Evolutionary conservation across 2,888 invertebrate genomes (phyloP).

Genomic region (Noctuana brunneofusca): DNA sequence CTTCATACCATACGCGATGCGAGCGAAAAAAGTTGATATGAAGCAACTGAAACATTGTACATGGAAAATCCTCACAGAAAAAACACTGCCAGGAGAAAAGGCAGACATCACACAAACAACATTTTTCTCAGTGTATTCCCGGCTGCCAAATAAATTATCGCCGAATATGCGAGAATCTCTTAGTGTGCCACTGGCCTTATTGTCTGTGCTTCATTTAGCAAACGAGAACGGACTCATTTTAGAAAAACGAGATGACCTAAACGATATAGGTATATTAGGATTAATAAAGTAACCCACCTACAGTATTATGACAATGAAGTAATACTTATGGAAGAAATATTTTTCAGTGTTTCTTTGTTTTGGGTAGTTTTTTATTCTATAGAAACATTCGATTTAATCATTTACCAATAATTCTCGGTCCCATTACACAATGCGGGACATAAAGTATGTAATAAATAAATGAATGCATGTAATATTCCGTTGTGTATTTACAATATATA

Average conservation of each 20-base stretch:
- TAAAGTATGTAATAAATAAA: slow-evolving; percentile 15
- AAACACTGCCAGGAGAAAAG: slow-evolving; percentile 55
- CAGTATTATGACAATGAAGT: neutral
- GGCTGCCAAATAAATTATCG: slow-evolving; percentile 82
- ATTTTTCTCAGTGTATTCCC: slow-evolving; percentile 82
- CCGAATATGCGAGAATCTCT: slow-evolving; percentile 87
- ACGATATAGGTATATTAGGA: slow-evolving; percentile 79
- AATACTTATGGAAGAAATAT: slow-evolving; percentile 9
- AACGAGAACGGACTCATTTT: slow-evolving; percentile 89
- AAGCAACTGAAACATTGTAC: slow-evolving; percentile 90
- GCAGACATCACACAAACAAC: slow-evolving; percentile 69
- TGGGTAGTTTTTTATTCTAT: neutral
- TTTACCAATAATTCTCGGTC: neutral
- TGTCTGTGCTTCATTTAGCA: slow-evolving; percentile 91
- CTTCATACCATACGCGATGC: slow-evolving; percentile 90
- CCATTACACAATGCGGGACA: slow-evolving; percentile 13
- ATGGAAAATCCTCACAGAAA: slow-evolving; percentile 84
- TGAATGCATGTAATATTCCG: neutral
- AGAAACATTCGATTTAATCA: neutral
- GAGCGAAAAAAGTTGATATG: slow-evolving; percentile 94
- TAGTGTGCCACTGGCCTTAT: slow-evolving; percentile 90
- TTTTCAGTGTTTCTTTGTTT: slow-evolving; percentile 1
- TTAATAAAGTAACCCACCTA: slow-evolving; percentile 52
- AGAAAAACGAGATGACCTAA: slow-evolving; percentile 73
- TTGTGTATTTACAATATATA: slow-evolving; percentile 8